Percentiles rank a stretch among this genome's conserved stretches.
Conservation (phyloP, 1,140 invertebrate genomes). For the Heterodera schachtii region DNA sequence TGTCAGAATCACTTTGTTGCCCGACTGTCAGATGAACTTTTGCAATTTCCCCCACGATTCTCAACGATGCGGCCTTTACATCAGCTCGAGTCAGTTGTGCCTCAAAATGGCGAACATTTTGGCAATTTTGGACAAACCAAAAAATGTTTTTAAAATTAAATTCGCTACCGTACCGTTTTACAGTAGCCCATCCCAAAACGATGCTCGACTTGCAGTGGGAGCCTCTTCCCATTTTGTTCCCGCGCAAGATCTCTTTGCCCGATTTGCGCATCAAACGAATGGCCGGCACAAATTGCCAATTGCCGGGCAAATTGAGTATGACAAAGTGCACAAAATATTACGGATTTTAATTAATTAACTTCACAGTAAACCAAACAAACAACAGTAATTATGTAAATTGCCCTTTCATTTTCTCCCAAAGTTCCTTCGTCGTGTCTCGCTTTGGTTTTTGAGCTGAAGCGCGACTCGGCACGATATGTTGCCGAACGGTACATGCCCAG, state of each 20-base stretch:
- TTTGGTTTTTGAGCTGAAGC: conserved; percentile 52
- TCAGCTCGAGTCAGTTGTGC: conserved; percentile 52
- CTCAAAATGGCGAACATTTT: neutral
- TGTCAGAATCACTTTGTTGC: conserved; percentile 55
- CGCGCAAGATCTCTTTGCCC: conserved; percentile 49
- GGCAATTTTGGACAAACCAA: conserved; percentile 17
- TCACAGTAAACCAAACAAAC: too few relatives aligned
- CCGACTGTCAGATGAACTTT: conserved; percentile 61
- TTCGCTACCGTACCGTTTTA: too few relatives aligned
- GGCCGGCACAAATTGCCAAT: conserved; percentile 45
- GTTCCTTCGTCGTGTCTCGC: conserved; percentile 61
- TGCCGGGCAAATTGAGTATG: conserved; percentile 63
- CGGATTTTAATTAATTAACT: too few relatives aligned
- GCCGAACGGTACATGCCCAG: conserved; percentile 63
- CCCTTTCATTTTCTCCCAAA: conserved; percentile 34
- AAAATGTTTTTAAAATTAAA: too few relatives aligned
- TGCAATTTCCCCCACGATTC: conserved; percentile 61
- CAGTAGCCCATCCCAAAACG: conserved; percentile 60
- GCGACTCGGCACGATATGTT: conserved; percentile 61
- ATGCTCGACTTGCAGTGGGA: conserved; percentile 57
- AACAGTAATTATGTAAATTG: too few relatives aligned
- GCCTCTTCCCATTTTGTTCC: conserved; percentile 51
- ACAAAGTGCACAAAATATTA: too few relatives aligned
- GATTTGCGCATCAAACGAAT: conserved; percentile 57
- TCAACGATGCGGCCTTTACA: conserved; percentile 58